phyloP scores from a whole-genome alignment of 2,888 invertebrate species.

The Eupithecia centaureata region DNA sequence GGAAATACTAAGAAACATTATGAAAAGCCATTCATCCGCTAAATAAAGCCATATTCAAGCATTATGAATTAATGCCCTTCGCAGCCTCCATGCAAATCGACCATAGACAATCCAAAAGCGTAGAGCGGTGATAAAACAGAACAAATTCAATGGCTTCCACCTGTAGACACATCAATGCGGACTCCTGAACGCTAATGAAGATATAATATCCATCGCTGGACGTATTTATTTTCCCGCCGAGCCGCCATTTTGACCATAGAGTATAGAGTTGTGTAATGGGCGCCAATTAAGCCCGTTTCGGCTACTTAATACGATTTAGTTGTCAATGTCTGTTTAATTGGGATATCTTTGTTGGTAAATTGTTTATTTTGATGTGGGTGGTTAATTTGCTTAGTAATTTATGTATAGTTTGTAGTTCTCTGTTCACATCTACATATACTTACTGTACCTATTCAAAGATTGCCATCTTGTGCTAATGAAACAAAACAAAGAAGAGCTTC shows the following conservation, averaged over 20 bases:
- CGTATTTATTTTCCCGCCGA: constrained; percentile 74
- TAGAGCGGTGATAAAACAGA: constrained; percentile 74
- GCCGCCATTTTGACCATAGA: constrained; percentile 68
- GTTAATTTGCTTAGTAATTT: constrained; percentile 22
- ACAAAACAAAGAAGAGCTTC: background rate
- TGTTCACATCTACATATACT: background rate
- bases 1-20: constrained; percentile 25
- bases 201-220: constrained; percentile 81
- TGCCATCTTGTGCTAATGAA: background rate
- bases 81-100: constrained; percentile 23
- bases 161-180: constrained; percentile 80
- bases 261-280: constrained; percentile 69
- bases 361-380: constrained; percentile 29
- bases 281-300: constrained; percentile 76
- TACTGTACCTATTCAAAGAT: background rate
- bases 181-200: constrained; percentile 79
- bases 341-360: constrained; percentile 59
- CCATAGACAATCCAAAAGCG: constrained; percentile 62
- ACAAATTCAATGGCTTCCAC: constrained; percentile 78
- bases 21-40: constrained; percentile 30
- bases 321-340: constrained; percentile 81
- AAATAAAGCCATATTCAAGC: constrained; percentile 38
- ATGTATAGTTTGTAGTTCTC: background rate
- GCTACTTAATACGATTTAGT: constrained; percentile 79
- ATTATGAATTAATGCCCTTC: constrained; percentile 33